Evolutionary conservation across 2,888 invertebrate genomes (phyloP), one percentile per base, ranked within the genome.

Genomic region (Iphiclides podalirius): DNA sequence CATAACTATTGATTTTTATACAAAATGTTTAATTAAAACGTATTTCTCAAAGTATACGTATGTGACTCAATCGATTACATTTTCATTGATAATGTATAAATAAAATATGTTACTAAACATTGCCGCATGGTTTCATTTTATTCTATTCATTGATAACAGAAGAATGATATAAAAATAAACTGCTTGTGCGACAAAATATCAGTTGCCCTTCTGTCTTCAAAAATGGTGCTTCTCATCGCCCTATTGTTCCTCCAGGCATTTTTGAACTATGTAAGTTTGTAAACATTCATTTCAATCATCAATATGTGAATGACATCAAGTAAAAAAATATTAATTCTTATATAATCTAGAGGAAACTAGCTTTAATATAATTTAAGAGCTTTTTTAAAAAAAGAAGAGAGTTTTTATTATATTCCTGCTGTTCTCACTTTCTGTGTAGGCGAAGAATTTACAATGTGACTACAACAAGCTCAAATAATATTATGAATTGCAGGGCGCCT

Each of bases 401-500:
- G n/a, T n/a, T n/a, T n/a, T n/a, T n/a, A n/a, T n/a, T n/a, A n/a
- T n/a, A n/a, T n/a, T n/a, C n/a, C n/a, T n/a, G n/a, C n/a, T n/a
- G n/a, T n/a, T n/a, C n/a, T n/a, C n/a, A n/a, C n/a, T n/a, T n/a
- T n/a, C n/a, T n/a, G n/a, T n/a, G n/a, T n/a, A n/a, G n/a, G n/a
- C n/a, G n/a, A n/a, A n/a, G n/a, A n/a, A n/a, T n/a, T n/a, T n/a
- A n/a, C n/a, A n/a, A n/a, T n/a, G n/a, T n/a, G n/a, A n/a, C n/a
- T n/a, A n/a, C n/a, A n/a, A n/a, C n/a, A n/a, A n/a, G n/a, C n/a
- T n/a, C n/a, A n/a, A n/a, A n/a, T n/a, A n/a, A n/a, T 28, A 3
- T 37, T 43, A 36, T 46, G 14, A 37, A 20, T 59, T 58, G 9
- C 57, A 60, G 60, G 50, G 33, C 37, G 48, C 47, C 12, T 52